phyloP scores from a whole-genome alignment of 2,888 invertebrate genomes.

The Coelogynopora nodosa region DNA sequence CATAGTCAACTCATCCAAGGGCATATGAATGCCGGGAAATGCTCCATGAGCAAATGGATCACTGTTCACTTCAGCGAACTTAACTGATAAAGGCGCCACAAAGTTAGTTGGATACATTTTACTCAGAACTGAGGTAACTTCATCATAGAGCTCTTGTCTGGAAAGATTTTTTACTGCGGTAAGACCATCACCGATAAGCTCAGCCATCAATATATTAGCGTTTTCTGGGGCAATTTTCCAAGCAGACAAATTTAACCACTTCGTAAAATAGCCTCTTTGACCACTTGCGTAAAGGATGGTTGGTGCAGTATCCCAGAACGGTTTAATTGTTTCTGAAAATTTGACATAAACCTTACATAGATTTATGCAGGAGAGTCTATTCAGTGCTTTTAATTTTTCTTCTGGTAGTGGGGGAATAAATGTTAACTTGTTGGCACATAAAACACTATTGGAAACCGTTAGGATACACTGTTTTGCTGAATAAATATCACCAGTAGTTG shows the following conservation, averaged over 20 bases:
- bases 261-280: neutral
- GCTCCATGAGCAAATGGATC: neutral
- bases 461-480: slow-evolving; percentile 32
- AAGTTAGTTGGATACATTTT: neutral
- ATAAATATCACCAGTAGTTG: slow-evolving; percentile 4
- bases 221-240: neutral
- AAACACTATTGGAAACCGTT: neutral
- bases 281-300: neutral
- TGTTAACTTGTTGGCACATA: neutral
- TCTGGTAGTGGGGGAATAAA: slow-evolving; percentile 26
- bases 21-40: neutral
- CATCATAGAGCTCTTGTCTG: neutral
- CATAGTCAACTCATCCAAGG: neutral
- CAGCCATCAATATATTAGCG: neutral
- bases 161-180: neutral
- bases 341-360: neutral
- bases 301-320: neutral
- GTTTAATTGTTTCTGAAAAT: neutral
- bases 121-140: neutral
- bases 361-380: neutral
- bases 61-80: neutral
- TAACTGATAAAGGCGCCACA: neutral
- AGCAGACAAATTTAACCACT: neutral
- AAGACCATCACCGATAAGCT: neutral
- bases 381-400: neutral